A percentile compares a stretch with the other conserved stretches of the same genome.
These are phyloP conservation scores for Aspiorhynchus laticeps DNA, from an alignment of 2,113 vertebrate species.

Conservation along the genomic window DNA sequence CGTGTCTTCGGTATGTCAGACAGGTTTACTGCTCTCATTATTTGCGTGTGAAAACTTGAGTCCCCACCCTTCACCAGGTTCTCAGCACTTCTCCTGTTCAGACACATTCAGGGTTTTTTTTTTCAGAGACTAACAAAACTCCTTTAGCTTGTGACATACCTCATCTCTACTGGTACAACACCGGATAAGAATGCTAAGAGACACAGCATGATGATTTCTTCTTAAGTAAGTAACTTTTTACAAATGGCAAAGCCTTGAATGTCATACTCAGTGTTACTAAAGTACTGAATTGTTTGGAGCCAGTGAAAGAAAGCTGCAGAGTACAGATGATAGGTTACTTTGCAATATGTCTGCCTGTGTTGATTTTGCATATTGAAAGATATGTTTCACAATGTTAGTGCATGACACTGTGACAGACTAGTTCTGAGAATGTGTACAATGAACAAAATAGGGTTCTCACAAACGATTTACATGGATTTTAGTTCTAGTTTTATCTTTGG, in stretches of 20 bases:
- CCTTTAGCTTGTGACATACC: not conserved
- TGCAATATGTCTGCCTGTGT: not conserved
- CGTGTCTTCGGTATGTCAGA: constrained; percentile 75
- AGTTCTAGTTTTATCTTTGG: not conserved
- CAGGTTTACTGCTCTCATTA: constrained; percentile 78
- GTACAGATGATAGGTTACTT: not conserved
- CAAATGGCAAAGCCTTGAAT: not conserved
- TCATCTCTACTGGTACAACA: not conserved
- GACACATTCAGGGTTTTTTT: constrained; percentile 67
- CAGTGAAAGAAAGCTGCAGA: not conserved
- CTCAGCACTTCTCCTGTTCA: constrained; percentile 69
- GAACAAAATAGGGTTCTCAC: not conserved
- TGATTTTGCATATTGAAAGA: constrained; percentile 8
- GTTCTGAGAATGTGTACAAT: not conserved
- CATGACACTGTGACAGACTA: not conserved
- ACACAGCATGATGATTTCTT: not conserved
- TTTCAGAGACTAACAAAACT: constrained; percentile 2
- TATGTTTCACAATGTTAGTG: not conserved
- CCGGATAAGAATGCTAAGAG: constrained; percentile 34
- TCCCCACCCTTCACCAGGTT: constrained; percentile 76
- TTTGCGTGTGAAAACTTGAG: constrained; percentile 85
- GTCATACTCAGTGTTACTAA: not conserved
- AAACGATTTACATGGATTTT: not conserved
- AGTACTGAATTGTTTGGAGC: not conserved
- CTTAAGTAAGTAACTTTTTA: constrained; percentile 21